Percentiles rank a stretch among this genome's conserved stretches.
phyloP scores from a whole-genome alignment of 2,888 invertebrate species.

The Thalpophila matura region DNA sequence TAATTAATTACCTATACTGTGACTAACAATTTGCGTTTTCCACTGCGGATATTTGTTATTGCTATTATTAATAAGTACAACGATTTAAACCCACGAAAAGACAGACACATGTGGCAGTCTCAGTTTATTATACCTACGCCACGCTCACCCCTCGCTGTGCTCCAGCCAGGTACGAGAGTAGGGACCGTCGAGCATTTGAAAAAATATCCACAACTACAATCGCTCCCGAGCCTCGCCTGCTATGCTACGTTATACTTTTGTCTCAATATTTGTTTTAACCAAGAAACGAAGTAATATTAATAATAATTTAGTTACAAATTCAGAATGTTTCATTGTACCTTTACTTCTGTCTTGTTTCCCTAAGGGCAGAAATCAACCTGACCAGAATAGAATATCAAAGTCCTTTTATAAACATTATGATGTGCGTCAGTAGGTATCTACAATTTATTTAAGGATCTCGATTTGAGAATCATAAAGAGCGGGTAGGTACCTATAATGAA shows the following conservation, averaged over 20 bases:
- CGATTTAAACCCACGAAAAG: slow-evolving; percentile 59
- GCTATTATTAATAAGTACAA: slow-evolving; percentile 57
- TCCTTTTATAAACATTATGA: not conserved
- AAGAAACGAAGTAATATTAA: slow-evolving; percentile 13
- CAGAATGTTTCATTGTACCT: not conserved
- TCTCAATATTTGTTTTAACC: slow-evolving; percentile 50
- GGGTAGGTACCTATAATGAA: too few species aligned
- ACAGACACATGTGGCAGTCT: slow-evolving; percentile 73
- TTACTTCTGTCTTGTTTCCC: not conserved
- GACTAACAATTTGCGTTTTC: slow-evolving; percentile 1
- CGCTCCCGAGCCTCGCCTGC: slow-evolving; percentile 12
- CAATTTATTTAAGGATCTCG: not conserved
- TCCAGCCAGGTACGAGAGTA: slow-evolving; percentile 71
- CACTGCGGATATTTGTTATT: slow-evolving; percentile 17
- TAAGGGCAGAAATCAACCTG: slow-evolving; percentile 3
- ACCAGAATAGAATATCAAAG: slow-evolving; percentile 13
- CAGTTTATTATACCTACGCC: slow-evolving; percentile 65
- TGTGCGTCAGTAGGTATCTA: not conserved
- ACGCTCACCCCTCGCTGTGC: slow-evolving; percentile 75
- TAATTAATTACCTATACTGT: not conserved
- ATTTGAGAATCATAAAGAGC: not conserved
- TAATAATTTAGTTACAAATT: slow-evolving; percentile 24
- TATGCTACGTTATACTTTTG: slow-evolving; percentile 25
- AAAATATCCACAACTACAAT: slow-evolving; percentile 59
- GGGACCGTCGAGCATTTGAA: slow-evolving; percentile 53